Evolutionary conservation across 2,797 vertebrate species (phyloP).

Genomic region (Molossus alvarezi): DNA sequence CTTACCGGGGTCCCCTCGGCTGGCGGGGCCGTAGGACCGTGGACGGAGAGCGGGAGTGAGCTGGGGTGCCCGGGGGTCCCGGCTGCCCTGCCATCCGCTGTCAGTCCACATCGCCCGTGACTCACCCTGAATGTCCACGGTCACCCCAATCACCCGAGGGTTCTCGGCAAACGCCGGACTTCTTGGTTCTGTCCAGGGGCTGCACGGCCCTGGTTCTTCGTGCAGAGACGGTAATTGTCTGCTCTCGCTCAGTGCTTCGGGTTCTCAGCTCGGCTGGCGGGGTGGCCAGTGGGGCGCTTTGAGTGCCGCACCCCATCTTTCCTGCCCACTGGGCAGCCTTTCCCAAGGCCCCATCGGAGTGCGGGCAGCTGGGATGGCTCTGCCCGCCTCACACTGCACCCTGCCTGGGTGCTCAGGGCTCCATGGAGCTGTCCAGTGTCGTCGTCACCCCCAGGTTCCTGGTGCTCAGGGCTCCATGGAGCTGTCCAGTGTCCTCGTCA

Average conservation of each 20-base stretch:
- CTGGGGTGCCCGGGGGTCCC: accelerated
- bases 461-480: background rate
- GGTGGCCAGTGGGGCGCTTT: background rate
- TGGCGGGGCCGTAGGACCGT: too few relatives aligned
- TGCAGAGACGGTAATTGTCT: conserved; percentile 69
- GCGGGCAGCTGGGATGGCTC: background rate
- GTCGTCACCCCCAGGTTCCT: too few relatives aligned
- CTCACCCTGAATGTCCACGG: accelerated
- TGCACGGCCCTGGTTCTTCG: conserved; percentile 23
- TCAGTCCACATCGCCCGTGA: accelerated
- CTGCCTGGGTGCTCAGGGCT: background rate
- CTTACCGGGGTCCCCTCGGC: too few relatives aligned
- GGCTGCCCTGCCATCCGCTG: accelerated
- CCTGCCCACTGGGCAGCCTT: background rate
- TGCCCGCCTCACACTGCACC: accelerated
- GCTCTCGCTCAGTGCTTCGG: background rate
- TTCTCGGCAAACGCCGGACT: conserved; percentile 73
- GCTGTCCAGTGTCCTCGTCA: accelerated
- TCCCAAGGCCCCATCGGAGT: background rate
- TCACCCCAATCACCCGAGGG: conserved; percentile 60
- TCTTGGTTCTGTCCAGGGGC: background rate
- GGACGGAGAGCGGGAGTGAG: too few relatives aligned
- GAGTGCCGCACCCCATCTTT: accelerated
- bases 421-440: too few relatives aligned
- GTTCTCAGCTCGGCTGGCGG: background rate